Evolutionary conservation across 2,113 vertebrate genomes (phyloP).

Genomic region (Rutilus rutilus): DNA sequence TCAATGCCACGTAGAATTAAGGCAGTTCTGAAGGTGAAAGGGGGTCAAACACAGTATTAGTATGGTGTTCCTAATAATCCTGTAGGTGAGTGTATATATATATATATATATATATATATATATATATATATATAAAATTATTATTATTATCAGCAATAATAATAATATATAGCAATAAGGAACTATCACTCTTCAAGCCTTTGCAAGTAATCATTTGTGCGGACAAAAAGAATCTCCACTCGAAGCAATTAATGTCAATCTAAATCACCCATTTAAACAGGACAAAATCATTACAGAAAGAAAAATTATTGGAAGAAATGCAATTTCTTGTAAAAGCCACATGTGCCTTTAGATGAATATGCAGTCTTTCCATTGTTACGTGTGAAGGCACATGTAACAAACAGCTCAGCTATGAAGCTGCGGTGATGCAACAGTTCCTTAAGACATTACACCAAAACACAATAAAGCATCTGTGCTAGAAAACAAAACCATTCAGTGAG

Average conservation of each 20-base stretch:
- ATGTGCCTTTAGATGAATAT: background rate
- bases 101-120: no score
- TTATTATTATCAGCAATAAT: no score
- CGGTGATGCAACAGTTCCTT: constrained; percentile 58
- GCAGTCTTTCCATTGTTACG: constrained; percentile 11
- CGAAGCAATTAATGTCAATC: background rate
- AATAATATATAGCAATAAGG: no score
- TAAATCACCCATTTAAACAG: background rate
- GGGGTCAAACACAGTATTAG: no score
- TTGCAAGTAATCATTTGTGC: no score
- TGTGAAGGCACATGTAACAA: constrained; percentile 12
- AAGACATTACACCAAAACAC: constrained; percentile 64
- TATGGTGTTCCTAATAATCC: no score
- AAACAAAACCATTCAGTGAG: constrained; percentile 46
- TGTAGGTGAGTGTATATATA: no score
- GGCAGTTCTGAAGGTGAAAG: no score
- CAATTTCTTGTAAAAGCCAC: background rate
- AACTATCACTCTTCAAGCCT: no score
- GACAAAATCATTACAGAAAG: background rate
- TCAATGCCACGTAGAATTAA: no score
- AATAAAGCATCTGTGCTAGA: constrained; percentile 54
- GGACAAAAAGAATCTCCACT: no score
- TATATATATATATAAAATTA: no score
- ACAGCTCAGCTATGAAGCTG: constrained; percentile 54
- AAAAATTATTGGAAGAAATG: background rate